These are phyloP conservation scores for Eilema griseolum DNA, from an alignment of 2,888 invertebrate genomes.

Conservation along the genomic window DNA sequence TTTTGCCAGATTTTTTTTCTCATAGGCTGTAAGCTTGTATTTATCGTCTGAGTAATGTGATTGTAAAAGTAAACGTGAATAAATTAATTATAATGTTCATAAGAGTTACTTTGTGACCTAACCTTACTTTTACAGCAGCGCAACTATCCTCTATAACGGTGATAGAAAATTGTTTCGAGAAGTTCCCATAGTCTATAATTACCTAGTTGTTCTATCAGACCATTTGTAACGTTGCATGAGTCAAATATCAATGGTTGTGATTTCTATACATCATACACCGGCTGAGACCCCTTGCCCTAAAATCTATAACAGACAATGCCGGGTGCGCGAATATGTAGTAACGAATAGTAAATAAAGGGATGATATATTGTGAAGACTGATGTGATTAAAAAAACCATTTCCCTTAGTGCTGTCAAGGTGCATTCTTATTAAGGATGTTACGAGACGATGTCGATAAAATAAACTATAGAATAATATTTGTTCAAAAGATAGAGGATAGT, in stretches of 20 bases:
- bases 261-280: conserved; percentile 61
- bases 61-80: too few species aligned
- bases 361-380: conserved; percentile 83
- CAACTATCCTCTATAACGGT: not conserved
- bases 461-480: not conserved
- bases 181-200: conserved; percentile 60
- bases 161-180: conserved; percentile 6
- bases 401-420: conserved; percentile 84
- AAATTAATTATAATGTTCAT: too few species aligned
- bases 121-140: not conserved
- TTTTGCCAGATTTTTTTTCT: too few species aligned
- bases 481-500: not conserved
- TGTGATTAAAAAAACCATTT: conserved; percentile 84
- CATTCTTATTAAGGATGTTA: conserved; percentile 70
- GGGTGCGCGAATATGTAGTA: conserved; percentile 82
- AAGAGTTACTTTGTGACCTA: not conserved
- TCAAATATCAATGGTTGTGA: conserved; percentile 55
- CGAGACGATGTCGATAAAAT: conserved; percentile 41
- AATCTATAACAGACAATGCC: conserved; percentile 73
- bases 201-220: conserved; percentile 50
- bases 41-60: too few species aligned
- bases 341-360: conserved; percentile 82
- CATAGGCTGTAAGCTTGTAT: too few species aligned
- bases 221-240: conserved; percentile 59
- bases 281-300: conserved; percentile 61